Base-by-base conservation (phyloP, 2,113 vertebrate species). In the Cyanocitta stelleri region DNA sequence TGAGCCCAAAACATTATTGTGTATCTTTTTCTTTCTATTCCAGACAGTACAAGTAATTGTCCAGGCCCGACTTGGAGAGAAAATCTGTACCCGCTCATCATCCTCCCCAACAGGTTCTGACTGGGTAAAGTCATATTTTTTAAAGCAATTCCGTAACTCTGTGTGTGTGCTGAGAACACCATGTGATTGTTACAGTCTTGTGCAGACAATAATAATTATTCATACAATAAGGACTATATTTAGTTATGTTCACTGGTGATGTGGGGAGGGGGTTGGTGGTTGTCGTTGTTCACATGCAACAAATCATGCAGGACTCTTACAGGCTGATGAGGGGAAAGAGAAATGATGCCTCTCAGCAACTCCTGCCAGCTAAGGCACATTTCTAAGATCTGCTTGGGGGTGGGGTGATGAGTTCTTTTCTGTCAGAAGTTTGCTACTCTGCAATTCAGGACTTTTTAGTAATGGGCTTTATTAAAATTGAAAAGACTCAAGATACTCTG, bases 11-110 rank as follows among this genome's bases (percentile, higher is more conserved):
- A 73, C 26, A 58, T 41, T 19, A 54, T 9, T 27, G 4, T 58
- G 10, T 52, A 19, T 81, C 46, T 64, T 86, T 71, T 63, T 44
- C 89, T 93, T 89, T 81, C 78, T 96, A 2, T 91, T 96, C 61
- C 79, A 99, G 99, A 99, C 99, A 4, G 99, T 99, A 62, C 99
- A 99, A 97, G 99, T 99, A 88, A 99, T 99, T 92, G 99, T 99
- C 85, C 99, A 99, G 97, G 99, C 99, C 87, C 98, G 99, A 72
- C 99, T 99, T 18, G 99, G 99, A 93, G 99, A 99, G 96, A 99
- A 99, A 96, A 99, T 99, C 93, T 99, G 98, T 95, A 99, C 99
- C 76, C 98, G 98, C 61, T 99, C 99, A 0, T 99, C 99, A 7
- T 99, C 99, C 17, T 99, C 99, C 27, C 99, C 99, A n/a, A 99